A percentile compares a stretch with the other conserved stretches of the same genome.
These are phyloP conservation scores for Morpho helenor DNA, from an alignment of 2,888 invertebrate species.

Conservation along the genomic window DNA sequence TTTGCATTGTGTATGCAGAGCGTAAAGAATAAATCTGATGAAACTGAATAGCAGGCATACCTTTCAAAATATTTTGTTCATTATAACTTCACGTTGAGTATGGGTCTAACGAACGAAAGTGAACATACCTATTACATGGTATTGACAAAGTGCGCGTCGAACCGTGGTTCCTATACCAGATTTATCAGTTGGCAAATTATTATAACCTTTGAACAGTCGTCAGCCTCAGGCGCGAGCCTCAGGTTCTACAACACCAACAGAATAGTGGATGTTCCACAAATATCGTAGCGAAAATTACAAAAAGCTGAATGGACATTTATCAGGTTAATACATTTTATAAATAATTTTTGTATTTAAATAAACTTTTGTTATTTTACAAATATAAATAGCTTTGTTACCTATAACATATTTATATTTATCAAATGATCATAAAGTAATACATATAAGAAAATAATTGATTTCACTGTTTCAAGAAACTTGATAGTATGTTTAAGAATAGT, in stretches of 20 bases:
- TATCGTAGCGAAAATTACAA: conserved; percentile 48
- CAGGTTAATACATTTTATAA: conserved; percentile 40
- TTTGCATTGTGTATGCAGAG: conserved; percentile 17
- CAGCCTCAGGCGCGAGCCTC: conserved; percentile 25
- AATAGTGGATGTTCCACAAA: conserved; percentile 41
- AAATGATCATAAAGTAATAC: too few relatives aligned
- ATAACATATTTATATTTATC: too few relatives aligned
- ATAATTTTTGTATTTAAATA: background rate
- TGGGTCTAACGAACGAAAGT: conserved; percentile 54
- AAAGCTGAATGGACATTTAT: conserved; percentile 59
- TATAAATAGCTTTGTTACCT: too few relatives aligned
- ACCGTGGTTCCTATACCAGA: conserved; percentile 62
- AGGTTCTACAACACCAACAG: conserved; percentile 19
- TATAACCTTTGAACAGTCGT: conserved; percentile 22
- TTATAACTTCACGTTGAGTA: conserved; percentile 33
- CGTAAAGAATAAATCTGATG: conserved; percentile 22
- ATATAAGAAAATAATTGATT: too few relatives aligned
- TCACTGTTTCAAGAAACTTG: too few relatives aligned
- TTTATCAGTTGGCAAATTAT: conserved; percentile 30
- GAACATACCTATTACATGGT: conserved; percentile 47
- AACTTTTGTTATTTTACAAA: too few relatives aligned
- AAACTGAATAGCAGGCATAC: conserved; percentile 17
- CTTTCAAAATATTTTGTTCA: conserved; percentile 22
- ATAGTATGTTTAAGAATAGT: too few relatives aligned
- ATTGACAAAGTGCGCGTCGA: conserved; percentile 57